Base-by-base conservation (phyloP, 2,113 vertebrate species). In the Alethe castanea region DNA sequence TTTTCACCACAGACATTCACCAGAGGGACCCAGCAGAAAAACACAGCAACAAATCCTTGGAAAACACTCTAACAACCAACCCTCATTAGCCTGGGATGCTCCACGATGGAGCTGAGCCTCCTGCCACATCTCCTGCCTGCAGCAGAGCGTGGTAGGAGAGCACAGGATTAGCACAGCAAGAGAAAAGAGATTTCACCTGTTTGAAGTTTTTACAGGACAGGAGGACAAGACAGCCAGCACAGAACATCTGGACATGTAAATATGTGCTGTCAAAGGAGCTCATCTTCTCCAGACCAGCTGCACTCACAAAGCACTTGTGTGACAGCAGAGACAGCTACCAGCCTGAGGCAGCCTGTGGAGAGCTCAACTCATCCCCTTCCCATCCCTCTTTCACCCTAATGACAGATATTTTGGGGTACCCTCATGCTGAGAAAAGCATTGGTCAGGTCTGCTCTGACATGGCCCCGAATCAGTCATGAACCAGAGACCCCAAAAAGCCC, bases 161-260 rank as follows among this genome's bases (percentile, higher is more conserved):
- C 2, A 6, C 11, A 83, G 56, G 20, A 85, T 66, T 26, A 71
- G 47, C 23, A 48, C 0, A 61, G 67, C 17, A 71, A 38, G 13
- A 90, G 22, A 74, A 89, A 74, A 79, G 48, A 85, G 66, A 76
- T 59, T 76, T 87, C 73, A 62, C 50, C 1, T 1, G 0, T 81
- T 53, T 73, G 50, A 93, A 82, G 74, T n/a, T 23, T 77, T 88
- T 76, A 50, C n/a, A 72, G 45, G 36, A 40, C 45, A 72, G 57
- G 36, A 64, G 0, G 0, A 88, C 31, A 61, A 57, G 78, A 53
- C 60, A 86, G 38, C 0, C 0, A 29, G 14, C 31, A 29, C 1
- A 0, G 31, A 90, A 77, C 22, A 10, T 47, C 54, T n/a, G 44
- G 35, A 45, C 4, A 12, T 33, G 60, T 38, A 76, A 94, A 76